Percentiles rank a stretch among this genome's conserved stretches.
Conservation (phyloP, 2,888 invertebrate species). For the Andrena dorsata region DNA sequence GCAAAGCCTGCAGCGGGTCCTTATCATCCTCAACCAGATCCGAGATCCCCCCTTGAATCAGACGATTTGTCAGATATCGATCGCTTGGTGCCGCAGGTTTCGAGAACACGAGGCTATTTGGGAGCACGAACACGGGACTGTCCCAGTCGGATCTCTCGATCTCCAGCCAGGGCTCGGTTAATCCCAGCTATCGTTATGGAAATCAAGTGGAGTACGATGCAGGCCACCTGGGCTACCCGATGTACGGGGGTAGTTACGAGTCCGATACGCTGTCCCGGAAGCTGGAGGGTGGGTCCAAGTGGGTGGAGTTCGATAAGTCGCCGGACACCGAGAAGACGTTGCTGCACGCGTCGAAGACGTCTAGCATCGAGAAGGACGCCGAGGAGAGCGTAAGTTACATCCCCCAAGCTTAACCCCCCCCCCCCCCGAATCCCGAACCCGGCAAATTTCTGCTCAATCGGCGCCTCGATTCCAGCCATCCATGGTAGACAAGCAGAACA, state of each 20-base stretch:
- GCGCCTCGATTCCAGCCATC: conserved; percentile 67
- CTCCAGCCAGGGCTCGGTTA: conserved; percentile 90
- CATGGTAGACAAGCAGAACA: conserved; percentile 72
- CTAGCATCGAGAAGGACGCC: conserved; percentile 76
- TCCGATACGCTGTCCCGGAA: conserved; percentile 81
- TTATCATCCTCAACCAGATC: neutral
- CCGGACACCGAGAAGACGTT: conserved; percentile 82
- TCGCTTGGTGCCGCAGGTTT: conserved; percentile 71
- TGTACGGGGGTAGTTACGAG: conserved; percentile 87
- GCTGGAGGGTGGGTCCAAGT: conserved; percentile 80
- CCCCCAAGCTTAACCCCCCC: neutral
- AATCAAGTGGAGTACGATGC: conserved; percentile 92
- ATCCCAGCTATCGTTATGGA: conserved; percentile 91
- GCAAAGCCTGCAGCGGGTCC: neutral
- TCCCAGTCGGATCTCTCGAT: conserved; percentile 93
- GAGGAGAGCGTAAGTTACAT: conserved; percentile 63
- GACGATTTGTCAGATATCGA: neutral
- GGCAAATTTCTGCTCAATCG: neutral
- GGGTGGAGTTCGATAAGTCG: conserved; percentile 84
- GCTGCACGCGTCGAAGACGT: conserved; percentile 75
- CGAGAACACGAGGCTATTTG: conserved; percentile 85
- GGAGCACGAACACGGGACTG: conserved; percentile 90
- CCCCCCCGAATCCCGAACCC: neutral
- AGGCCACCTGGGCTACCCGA: conserved; percentile 90
- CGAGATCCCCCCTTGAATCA: neutral